Percentiles rank a stretch among this genome's conserved stretches.
phyloP scores from a whole-genome alignment of 1,140 invertebrate species.

The Contarinia nasturtii region DNA sequence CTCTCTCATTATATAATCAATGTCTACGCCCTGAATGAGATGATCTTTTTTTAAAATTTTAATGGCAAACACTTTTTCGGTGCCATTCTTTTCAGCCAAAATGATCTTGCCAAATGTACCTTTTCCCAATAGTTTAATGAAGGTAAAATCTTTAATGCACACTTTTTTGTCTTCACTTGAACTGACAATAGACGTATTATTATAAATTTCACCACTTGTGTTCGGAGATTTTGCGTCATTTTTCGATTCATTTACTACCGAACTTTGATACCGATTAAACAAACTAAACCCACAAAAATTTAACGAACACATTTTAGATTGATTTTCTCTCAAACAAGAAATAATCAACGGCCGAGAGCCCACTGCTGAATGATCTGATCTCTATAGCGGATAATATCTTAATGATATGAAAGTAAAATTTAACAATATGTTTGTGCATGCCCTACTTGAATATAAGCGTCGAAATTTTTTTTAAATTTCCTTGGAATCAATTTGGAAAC shows the following conservation, averaged over 20 bases:
- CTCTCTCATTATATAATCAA: constrained; percentile 99
- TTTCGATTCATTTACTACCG: constrained; percentile 45
- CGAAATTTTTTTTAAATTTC: too few species aligned
- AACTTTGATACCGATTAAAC: constrained; percentile 89
- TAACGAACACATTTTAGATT: constrained; percentile 18
- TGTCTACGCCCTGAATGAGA: constrained; percentile 98
- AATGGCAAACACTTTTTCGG: constrained; percentile 93
- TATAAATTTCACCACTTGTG: neutral
- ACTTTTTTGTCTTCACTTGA: constrained; percentile 34
- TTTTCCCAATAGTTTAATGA: constrained; percentile 97
- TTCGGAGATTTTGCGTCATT: neutral
- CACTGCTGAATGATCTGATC: too few species aligned
- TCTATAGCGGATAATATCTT: too few species aligned
- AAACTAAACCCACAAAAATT: constrained; percentile 93
- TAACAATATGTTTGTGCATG: too few species aligned
- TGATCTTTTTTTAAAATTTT: constrained; percentile 98
- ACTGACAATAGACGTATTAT: neutral
- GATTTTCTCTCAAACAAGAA: too few species aligned
- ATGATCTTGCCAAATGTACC: constrained; percentile 99
- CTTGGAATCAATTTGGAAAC: too few species aligned
- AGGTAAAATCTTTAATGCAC: constrained; percentile 72
- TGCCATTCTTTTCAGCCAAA: constrained; percentile 85
- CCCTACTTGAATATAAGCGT: too few species aligned
- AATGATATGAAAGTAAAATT: too few species aligned
- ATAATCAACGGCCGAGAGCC: too few species aligned